These are phyloP conservation scores for Dicentrarchus labrax DNA, from an alignment of 2,113 vertebrate species.

Conservation along the genomic window DNA sequence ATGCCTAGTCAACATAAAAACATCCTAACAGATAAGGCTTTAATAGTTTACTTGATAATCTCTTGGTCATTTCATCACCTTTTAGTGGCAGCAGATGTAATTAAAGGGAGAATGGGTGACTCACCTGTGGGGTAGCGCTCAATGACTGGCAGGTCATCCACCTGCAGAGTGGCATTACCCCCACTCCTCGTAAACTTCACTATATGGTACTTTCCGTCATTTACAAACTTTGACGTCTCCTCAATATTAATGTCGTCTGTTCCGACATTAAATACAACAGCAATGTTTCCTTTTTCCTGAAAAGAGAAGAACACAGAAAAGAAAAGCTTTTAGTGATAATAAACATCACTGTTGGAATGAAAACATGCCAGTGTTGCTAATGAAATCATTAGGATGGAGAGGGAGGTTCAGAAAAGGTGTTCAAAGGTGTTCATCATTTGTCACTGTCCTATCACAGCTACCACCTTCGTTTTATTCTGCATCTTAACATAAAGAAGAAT, in stretches of 20 bases:
- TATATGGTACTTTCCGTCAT: constrained; percentile 99
- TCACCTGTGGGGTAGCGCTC: constrained; percentile 99
- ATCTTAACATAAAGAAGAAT: not conserved
- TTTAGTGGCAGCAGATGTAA: constrained; percentile 29
- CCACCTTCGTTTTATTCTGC: no score
- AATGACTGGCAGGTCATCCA: constrained; percentile 98
- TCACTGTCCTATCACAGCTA: no score
- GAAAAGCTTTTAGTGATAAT: constrained; percentile 16
- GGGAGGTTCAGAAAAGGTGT: not conserved
- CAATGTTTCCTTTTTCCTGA: constrained; percentile 96
- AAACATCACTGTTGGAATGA: not conserved
- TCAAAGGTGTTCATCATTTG: no score
- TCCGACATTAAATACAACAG: constrained; percentile 98
- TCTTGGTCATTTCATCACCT: constrained; percentile 46
- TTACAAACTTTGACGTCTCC: constrained; percentile 97
- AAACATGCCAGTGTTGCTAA: not conserved
- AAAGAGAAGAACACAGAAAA: constrained; percentile 66
- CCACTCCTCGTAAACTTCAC: constrained; percentile 99
- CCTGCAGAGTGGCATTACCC: constrained; percentile 98
- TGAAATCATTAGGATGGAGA: not conserved
- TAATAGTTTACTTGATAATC: constrained; percentile 29
- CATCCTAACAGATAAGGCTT: constrained; percentile 58
- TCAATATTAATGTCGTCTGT: constrained; percentile 99
- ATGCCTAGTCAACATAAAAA: constrained; percentile 77
- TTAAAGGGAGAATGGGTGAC: constrained; percentile 64